Conservation (phyloP, 2,888 invertebrate genomes). For the Dynastes maya region DNA sequence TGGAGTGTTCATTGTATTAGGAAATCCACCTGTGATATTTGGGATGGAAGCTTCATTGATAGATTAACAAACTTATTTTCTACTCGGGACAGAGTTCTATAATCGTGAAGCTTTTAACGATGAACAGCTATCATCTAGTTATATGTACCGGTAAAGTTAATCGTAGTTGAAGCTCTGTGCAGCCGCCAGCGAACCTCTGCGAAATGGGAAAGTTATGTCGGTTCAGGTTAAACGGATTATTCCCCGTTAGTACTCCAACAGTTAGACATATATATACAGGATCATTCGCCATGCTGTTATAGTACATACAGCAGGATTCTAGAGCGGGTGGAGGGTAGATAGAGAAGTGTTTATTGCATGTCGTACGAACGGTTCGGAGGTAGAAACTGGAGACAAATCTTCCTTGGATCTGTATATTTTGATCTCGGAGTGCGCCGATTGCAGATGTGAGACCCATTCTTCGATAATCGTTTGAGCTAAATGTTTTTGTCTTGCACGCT, state of each 20-base stretch:
- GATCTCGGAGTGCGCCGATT: slow-evolving; percentile 58
- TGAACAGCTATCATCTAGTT: slow-evolving; percentile 66
- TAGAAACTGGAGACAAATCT: slow-evolving; percentile 49
- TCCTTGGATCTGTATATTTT: slow-evolving; percentile 51
- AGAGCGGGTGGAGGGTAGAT: not conserved
- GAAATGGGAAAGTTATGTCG: slow-evolving; percentile 70
- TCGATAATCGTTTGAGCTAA: not conserved
- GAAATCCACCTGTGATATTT: too few species aligned
- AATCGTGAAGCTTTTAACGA: slow-evolving; percentile 65
- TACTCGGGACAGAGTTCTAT: slow-evolving; percentile 45
- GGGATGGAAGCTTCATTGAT: too few species aligned
- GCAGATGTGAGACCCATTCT: slow-evolving; percentile 56
- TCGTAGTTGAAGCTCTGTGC: slow-evolving; percentile 52
- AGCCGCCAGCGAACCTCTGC: slow-evolving; percentile 52
- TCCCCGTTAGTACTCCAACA: slow-evolving; percentile 57
- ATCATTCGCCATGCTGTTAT: slow-evolving; percentile 54
- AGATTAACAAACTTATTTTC: slow-evolving; percentile 58
- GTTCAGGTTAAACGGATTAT: slow-evolving; percentile 70
- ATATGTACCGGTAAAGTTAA: slow-evolving; percentile 64
- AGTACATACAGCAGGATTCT: not conserved
- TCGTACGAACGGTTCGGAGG: slow-evolving; percentile 36
- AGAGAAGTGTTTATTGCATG: not conserved
- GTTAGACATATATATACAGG: not conserved
- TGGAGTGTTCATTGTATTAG: too few species aligned
- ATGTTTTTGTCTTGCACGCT: not conserved